These are phyloP conservation scores for Hydropotes inermis DNA, from an alignment of 2,113 vertebrate species.

Conservation along the genomic window DNA sequence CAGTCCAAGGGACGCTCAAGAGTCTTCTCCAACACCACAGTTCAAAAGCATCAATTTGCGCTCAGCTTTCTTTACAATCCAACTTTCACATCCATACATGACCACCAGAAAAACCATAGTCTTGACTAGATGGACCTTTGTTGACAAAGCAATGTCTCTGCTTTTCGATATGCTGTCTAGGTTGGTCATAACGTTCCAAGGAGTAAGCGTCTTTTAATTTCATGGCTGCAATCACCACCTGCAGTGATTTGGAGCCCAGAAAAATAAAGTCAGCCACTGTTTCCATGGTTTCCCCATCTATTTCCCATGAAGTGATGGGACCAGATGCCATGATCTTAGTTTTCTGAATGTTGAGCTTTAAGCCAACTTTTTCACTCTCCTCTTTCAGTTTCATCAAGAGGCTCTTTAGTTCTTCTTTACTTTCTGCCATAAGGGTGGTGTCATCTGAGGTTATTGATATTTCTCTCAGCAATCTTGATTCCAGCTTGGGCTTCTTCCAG, in stretches of 20 bases:
- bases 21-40: background rate
- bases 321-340: background rate
- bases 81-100: background rate
- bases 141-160: background rate
- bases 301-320: background rate
- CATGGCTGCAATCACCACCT: background rate
- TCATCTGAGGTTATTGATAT: background rate
- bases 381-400: background rate
- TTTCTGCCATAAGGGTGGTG: background rate
- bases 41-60: background rate
- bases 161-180: background rate
- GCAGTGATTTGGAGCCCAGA: background rate
- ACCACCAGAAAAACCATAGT: background rate
- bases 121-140: background rate
- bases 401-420: background rate
- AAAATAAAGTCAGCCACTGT: background rate
- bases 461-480: rapidly evolving
- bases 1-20: background rate
- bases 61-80: background rate
- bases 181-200: background rate
- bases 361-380: no score
- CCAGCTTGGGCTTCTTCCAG: background rate
- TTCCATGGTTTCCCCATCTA: background rate
- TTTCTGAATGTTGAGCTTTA: background rate
- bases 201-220: rapidly evolving